Evolutionary conservation across 2,888 invertebrate genomes (phyloP), one percentile per base, ranked within the genome.

Genomic region (Caenorhabditis sinica): DNA sequence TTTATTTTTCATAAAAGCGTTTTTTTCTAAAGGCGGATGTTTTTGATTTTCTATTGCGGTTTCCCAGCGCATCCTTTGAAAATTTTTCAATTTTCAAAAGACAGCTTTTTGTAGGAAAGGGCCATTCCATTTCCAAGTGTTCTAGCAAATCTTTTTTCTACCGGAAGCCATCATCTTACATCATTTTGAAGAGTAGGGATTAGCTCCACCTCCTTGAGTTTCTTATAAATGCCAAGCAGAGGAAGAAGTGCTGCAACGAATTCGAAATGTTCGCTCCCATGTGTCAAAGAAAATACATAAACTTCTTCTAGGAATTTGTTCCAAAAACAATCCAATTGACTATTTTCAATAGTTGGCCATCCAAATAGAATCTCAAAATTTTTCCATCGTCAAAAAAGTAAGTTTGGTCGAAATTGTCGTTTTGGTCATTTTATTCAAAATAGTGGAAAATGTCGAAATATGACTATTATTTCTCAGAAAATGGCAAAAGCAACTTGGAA

Each of bases 61-160:
- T 63, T 72, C 58, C 43, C 58, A 30, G 72, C 60, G 60, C 72
- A 58, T 72, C 72, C 28, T 72, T 72, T 60, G 43, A 72, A 43
- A 45, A 61, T 30, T 60, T 45, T 20, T 23, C 13, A 17, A 33
- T 56, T 60, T 30, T 3, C 13, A 11, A n/a, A 17, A 45, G n/a
- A 9, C 3, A 49, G 15, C 2, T 40, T 66, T 66, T 66, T 66
- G 17, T 66, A 25, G 20, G n/a, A 61, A 20, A 63, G 23, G 30
- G 17, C 15, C 13, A 13, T 40, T 61, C 20, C 36, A 36, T 33
- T n/a, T 60, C 9, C 20, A 33, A 60, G 25, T 58, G 30, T 23
- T 58, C n/a, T 28, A 5, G 30, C 17, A 30, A 60, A 60, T 17
- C 17, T n/a, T n/a, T 17, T 36, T 60, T 23, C 20, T 17, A 28